Evolutionary conservation across 2,888 invertebrate genomes (phyloP), one percentile per base, ranked within the genome.

Genomic region (Epiblema foenella): DNA sequence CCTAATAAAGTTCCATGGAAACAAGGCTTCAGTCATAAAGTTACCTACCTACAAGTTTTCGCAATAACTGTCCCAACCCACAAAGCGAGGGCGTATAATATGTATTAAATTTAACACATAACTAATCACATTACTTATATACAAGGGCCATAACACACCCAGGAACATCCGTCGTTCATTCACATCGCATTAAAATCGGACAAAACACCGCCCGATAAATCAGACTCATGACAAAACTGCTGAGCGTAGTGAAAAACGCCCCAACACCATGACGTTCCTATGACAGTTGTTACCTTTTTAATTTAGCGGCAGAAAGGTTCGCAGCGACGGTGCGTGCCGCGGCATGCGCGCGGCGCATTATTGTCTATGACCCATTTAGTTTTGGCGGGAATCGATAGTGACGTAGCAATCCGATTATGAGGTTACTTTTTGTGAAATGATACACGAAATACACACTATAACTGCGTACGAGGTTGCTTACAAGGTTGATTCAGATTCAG

Each of bases 281-380:
- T 24, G 52, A n/a, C 18, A 39, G 52, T 12, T 64, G 54, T 39
- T 39, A 51, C 51, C 18, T 64, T 64, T 64, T 64, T 37, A 63
- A 64, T 39, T 20, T n/a, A 11, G 49, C 17, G 52, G 64, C 64
- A 18, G 64, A 24, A 69, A 60, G 59, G 64, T 59, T 54, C 42
- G 59, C 15, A 15, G n/a, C 46, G 46, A n/a, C 59, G 83, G 84
- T 77, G 89, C 90, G 90, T 90, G 90, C 83, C 86, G 77, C 51
- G 73, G 89, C 86, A 89, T 85, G 80, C 82, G 78, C 77, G 78
- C 76, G 81, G 79, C 80, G 91, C 78, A 91, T 92, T 92, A 92
- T 71, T 71, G 67, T 71, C 71, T 71, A 71, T 71, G 71, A 71
- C 71, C 71, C 70, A 70, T 70, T 70, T 70, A 59, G 70, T 65